Percentiles rank a stretch among this genome's conserved stretches.
Conservation (phyloP, 2,888 invertebrate genomes). For the Dryococelus australis region DNA sequence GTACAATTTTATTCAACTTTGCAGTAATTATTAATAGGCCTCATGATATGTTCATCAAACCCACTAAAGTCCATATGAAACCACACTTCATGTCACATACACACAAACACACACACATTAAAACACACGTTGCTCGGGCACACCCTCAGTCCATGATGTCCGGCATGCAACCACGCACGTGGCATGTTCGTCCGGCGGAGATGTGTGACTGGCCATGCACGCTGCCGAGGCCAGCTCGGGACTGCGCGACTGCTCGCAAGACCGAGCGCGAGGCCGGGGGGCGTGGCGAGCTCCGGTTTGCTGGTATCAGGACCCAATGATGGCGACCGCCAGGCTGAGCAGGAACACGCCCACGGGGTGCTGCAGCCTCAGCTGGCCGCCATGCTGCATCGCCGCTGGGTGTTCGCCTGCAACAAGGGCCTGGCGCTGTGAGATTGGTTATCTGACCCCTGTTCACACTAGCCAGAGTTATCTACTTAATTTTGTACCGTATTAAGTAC, state of each 20-base stretch:
- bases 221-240: neutral
- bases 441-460: too few species aligned
- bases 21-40: neutral
- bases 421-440: too few species aligned
- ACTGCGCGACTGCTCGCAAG: too few species aligned
- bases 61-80: too few species aligned
- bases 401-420: slow-evolving; percentile 71
- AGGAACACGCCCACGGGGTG: slow-evolving; percentile 76
- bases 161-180: neutral
- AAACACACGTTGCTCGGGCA: neutral
- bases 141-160: neutral
- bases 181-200: neutral
- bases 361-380: slow-evolving; percentile 73
- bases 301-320: slow-evolving; percentile 48
- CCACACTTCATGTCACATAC: too few species aligned
- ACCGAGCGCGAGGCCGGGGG: neutral
- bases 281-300: neutral
- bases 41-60: neutral
- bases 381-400: slow-evolving; percentile 87
- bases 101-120: too few species aligned
- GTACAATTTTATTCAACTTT: neutral
- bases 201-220: neutral
- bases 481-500: too few species aligned
- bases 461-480: too few species aligned
- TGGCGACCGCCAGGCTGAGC: slow-evolving; percentile 70